Evolutionary conservation across 2,888 invertebrate genomes (phyloP).

Genomic region (Calephelis perditalis): DNA sequence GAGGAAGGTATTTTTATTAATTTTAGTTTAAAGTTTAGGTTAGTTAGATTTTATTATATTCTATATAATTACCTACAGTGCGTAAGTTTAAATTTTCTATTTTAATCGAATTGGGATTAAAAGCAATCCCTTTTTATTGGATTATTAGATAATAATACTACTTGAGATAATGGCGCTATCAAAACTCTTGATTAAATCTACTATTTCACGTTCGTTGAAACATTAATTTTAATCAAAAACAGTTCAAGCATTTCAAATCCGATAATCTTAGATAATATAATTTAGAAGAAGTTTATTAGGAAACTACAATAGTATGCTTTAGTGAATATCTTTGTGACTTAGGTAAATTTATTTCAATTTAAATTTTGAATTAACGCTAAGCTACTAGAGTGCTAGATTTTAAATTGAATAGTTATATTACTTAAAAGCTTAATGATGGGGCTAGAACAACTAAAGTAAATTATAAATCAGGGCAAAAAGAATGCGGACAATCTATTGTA

Average conservation of each 20-base stretch:
- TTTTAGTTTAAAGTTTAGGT: conserved; percentile 52
- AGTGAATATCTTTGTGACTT: conserved; percentile 55
- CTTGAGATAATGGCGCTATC: conserved; percentile 38
- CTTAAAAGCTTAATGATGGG: conserved; percentile 34
- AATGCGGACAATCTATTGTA: conserved; percentile 4
- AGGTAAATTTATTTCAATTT: conserved; percentile 55
- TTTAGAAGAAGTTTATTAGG: conserved; percentile 72
- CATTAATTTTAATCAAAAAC: conserved; percentile 32
- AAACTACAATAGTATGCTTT: conserved; percentile 66
- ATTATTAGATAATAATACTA: conserved; percentile 66
- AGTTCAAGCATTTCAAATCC: conserved; percentile 40
- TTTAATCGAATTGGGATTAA: conserved; percentile 62
- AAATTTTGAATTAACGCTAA: conserved; percentile 66
- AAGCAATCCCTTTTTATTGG: conserved; percentile 60
- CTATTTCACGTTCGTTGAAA: conserved; percentile 20
- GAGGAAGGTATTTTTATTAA: conserved; percentile 53
- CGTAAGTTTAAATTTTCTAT: conserved; percentile 69
- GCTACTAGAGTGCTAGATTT: conserved; percentile 64
- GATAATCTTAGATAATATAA: conserved; percentile 61
- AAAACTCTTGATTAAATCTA: conserved; percentile 28
- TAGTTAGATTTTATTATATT: conserved; percentile 60
- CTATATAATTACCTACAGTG: conserved; percentile 72
- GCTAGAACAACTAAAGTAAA: conserved; percentile 17
- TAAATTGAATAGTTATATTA: conserved; percentile 46
- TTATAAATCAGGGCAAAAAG: conserved; percentile 1